These are phyloP conservation scores for Sternarchorhynchus goeldii DNA, from an alignment of 2,797 vertebrate genomes.

Conservation along the genomic window DNA sequence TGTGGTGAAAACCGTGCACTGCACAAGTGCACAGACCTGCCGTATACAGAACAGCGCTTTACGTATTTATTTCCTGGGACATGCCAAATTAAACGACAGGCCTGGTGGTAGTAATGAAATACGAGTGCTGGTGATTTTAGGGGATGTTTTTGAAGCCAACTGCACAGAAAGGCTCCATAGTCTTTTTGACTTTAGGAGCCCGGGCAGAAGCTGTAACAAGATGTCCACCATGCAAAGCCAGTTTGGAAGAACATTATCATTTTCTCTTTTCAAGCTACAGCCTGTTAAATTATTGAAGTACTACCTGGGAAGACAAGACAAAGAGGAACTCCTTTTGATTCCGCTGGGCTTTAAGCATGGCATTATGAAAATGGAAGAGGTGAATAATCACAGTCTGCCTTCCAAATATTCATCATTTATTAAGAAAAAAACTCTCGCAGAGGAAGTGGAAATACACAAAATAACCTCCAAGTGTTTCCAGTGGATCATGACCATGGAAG, in stretches of 20 bases:
- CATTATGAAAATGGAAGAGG: slow-evolving; percentile 25
- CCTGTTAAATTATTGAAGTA: slow-evolving; percentile 16
- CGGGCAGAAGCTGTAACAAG: not conserved
- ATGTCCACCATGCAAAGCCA: not conserved
- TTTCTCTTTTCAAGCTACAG: slow-evolving; percentile 26
- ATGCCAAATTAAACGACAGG: not conserved
- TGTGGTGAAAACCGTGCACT: not conserved
- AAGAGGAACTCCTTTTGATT: slow-evolving; percentile 10
- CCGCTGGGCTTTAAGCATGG: not conserved
- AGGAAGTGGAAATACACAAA: not conserved
- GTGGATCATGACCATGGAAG: not conserved
- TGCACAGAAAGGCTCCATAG: not conserved
- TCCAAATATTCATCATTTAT: not conserved
- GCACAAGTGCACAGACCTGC: not conserved
- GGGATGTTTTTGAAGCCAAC: not conserved
- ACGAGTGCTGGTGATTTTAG: not conserved
- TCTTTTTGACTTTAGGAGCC: not conserved
- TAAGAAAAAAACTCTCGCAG: slow-evolving; percentile 2
- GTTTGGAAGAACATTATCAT: slow-evolving; percentile 8
- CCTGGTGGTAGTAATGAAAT: not conserved
- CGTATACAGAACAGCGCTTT: not conserved
- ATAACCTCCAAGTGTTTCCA: slow-evolving; percentile 5
- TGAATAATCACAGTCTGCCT: slow-evolving; percentile 18
- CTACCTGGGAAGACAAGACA: slow-evolving; percentile 19
- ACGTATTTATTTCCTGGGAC: not conserved